phyloP scores from a whole-genome alignment of 2,113 vertebrate species.

The Platysternon megacephalum region DNA sequence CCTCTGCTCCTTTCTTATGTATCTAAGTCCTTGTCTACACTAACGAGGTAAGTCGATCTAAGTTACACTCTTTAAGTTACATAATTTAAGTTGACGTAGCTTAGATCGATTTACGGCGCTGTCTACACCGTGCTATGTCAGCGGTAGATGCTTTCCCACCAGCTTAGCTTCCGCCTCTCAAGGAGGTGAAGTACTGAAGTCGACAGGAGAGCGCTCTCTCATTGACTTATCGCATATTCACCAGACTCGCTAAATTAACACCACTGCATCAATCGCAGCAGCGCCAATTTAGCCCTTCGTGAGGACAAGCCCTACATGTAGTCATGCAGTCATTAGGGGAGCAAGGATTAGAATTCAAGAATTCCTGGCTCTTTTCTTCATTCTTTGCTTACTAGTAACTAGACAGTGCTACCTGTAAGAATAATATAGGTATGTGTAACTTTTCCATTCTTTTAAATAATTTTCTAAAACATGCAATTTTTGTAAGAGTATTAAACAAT shows the following conservation, averaged over 20 bases:
- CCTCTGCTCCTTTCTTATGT: not conserved
- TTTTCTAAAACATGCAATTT: constrained; percentile 9
- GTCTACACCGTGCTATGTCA: too few relatives aligned
- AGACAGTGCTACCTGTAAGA: not conserved
- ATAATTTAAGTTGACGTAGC: not conserved
- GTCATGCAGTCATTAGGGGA: not conserved
- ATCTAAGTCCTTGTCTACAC: not conserved
- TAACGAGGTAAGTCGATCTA: too few relatives aligned
- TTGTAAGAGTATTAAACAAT: constrained; percentile 34
- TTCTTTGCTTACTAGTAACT: not conserved
- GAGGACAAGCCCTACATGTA: not conserved
- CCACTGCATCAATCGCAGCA: too few relatives aligned
- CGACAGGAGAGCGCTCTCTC: too few relatives aligned
- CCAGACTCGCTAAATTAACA: too few relatives aligned
- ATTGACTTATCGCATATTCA: too few relatives aligned
- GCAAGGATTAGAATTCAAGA: not conserved
- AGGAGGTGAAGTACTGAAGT: too few relatives aligned
- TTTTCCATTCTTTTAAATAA: constrained; percentile 34
- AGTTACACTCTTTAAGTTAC: not conserved
- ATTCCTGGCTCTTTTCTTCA: not conserved
- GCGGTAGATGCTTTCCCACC: too few relatives aligned
- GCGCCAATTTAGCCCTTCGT: too few relatives aligned
- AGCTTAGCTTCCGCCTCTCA: too few relatives aligned
- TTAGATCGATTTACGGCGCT: too few relatives aligned
- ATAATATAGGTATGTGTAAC: not conserved